A percentile compares a stretch with the other conserved stretches of the same genome.
These are phyloP conservation scores for Cryptomyrus ogoouensis DNA, from an alignment of 2,113 vertebrate species.

Conservation along the genomic window DNA sequence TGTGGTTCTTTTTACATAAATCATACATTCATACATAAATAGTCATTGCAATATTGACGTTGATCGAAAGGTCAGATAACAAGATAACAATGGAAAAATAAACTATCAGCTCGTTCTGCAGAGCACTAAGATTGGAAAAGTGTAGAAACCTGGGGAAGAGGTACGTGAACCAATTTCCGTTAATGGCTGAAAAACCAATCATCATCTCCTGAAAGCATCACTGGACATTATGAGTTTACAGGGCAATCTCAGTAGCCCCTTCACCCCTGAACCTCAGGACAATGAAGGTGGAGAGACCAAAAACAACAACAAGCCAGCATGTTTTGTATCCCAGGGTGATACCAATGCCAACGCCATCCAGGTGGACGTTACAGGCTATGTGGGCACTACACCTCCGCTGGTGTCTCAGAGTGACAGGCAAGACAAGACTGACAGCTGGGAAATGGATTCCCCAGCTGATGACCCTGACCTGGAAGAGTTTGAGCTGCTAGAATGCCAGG, in stretches of 20 bases:
- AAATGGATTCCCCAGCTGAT: conserved; percentile 51
- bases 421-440: conserved; percentile 62
- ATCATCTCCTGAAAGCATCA: conserved; percentile 33
- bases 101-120: background rate
- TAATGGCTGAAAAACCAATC: conserved; percentile 46
- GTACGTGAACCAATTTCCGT: conserved; percentile 24
- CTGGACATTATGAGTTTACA: conserved; percentile 55
- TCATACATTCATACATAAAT: background rate
- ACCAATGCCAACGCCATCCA: conserved; percentile 56
- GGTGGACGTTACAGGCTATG: conserved; percentile 30
- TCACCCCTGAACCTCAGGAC: conserved; percentile 29
- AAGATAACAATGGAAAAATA: conserved; percentile 26
- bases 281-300: conserved; percentile 50
- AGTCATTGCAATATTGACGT: background rate
- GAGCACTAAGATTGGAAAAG: background rate
- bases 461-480: conserved; percentile 52
- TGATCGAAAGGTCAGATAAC: background rate
- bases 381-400: conserved; percentile 49
- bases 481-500: conserved; percentile 54
- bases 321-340: conserved; percentile 45
- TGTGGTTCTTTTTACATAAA: background rate
- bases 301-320: conserved; percentile 48
- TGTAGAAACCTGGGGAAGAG: background rate
- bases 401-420: conserved; percentile 55
- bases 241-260: conserved; percentile 37